Evolutionary conservation across 2,888 invertebrate genomes (phyloP).

Genomic region (Julus scanicus): DNA sequence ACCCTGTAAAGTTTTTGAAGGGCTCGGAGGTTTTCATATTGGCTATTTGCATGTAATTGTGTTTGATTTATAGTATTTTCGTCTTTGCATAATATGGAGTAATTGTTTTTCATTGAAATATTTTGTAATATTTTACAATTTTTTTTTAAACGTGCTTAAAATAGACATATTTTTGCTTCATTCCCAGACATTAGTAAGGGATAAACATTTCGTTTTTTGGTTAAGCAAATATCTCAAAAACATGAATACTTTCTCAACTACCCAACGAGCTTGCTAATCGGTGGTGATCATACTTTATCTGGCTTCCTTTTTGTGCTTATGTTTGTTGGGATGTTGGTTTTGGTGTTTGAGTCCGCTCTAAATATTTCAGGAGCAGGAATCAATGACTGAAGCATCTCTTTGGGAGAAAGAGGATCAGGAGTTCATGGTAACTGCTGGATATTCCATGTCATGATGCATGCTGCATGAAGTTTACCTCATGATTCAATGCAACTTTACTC

Average conservation of each 20-base stretch:
- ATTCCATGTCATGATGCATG: neutral
- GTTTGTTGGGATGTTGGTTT: constrained; percentile 44
- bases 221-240: neutral
- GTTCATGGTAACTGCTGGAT: constrained; percentile 61
- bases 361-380: constrained; percentile 63
- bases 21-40: too few relatives aligned
- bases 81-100: neutral
- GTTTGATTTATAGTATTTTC: too few relatives aligned
- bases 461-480: neutral
- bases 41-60: too few relatives aligned
- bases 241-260: neutral
- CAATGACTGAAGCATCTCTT: constrained; percentile 63
- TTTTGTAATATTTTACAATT: neutral
- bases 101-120: neutral
- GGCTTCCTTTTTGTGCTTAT: neutral
- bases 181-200: neutral
- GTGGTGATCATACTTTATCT: neutral
- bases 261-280: neutral
- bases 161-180: neutral
- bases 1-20: too few relatives aligned
- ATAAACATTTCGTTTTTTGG: neutral
- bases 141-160: neutral
- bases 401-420: constrained; percentile 64
- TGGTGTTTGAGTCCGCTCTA: constrained; percentile 53
- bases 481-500: neutral